Evolutionary conservation across 2,113 vertebrate species (phyloP), one percentile per base, ranked within the genome.

Genomic region (Eulemur rufifrons): DNA sequence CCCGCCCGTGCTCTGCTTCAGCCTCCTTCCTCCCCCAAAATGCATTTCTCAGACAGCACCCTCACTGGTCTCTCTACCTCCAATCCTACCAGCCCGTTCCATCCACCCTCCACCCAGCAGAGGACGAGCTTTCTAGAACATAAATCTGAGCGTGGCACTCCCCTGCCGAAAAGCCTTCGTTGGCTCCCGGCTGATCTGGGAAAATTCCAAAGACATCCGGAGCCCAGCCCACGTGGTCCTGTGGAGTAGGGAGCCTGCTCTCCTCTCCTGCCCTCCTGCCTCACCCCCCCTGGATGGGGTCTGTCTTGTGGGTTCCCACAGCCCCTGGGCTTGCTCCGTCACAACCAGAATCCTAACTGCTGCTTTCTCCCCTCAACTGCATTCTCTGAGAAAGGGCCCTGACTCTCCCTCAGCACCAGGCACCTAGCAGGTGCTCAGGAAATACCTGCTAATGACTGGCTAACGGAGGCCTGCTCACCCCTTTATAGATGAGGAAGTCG

Each of bases 401-500:
- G 47, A 34, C 37, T 76, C 88, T 50, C 80, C 42, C 15, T 27
- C 29, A 4, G 39, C 85, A 9, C 68, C 18, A 23, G 88, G 81
- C 39, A 87, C 59, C n/a, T 86, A 71, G 64, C 5, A 34, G 63
- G 59, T 68, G 77, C 78, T 95, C 69, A 34, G 6, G 42, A 82
- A 47, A 17, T 25, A 52, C 9, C 50, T 42, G 18, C 2, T 76
- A 25, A 47, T 18, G 73, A 37, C 61, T 45, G 45, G 54, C 13
- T 9, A 63, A 80, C 45, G 47, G 8, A 69, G 37, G 83, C 12
- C 90, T 17, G 69, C 39, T 45, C 27, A 29, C 80, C 92, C 77
- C 20, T 45, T n/a, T 69, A n/a, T 5, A 68, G 61, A 87, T 56
- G 86, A 95, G 94, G 87, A 97, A 94, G 94, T 93, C 25, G 3